Conservation (phyloP, 2,113 vertebrate species). For the Tilapia sparmanii region DNA sequence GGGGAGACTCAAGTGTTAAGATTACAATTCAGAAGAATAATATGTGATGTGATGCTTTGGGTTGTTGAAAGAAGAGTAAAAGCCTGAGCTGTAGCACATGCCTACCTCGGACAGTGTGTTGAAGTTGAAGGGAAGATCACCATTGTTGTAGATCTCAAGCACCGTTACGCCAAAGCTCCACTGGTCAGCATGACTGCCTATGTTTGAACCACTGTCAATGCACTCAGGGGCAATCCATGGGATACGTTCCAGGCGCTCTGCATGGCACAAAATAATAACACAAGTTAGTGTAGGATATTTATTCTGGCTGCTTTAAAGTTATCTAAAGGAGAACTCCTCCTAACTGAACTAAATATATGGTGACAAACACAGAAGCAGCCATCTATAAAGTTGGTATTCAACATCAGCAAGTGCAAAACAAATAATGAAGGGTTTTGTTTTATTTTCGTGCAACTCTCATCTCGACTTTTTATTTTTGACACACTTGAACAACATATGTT, state of each 20-base stretch:
- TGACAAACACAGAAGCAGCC: neutral
- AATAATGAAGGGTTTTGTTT: neutral
- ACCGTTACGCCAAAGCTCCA: conserved; percentile 91
- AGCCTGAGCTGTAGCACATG: neutral
- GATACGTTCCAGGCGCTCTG: conserved; percentile 87
- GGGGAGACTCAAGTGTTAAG: neutral
- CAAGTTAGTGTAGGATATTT: neutral
- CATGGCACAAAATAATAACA: neutral
- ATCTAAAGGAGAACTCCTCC: neutral
- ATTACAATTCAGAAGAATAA: neutral
- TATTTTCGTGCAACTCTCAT: neutral
- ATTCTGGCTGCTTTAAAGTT: neutral
- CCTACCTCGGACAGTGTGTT: conserved; percentile 76
- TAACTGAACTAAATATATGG: neutral
- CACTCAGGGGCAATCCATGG: conserved; percentile 94
- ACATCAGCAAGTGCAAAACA: neutral
- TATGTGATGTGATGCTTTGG: neutral
- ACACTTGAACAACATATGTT: neutral
- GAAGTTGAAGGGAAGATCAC: conserved; percentile 78
- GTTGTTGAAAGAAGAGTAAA: neutral
- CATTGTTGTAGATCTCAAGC: conserved; percentile 91
- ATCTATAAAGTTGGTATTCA: neutral
- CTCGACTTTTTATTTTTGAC: neutral
- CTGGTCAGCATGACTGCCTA: conserved; percentile 76
- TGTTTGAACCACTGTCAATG: conserved; percentile 51